Evolutionary conservation across 2,113 vertebrate species (phyloP), one percentile per base, ranked within the genome.

Genomic region (Chaetorhynchus papuensis): DNA sequence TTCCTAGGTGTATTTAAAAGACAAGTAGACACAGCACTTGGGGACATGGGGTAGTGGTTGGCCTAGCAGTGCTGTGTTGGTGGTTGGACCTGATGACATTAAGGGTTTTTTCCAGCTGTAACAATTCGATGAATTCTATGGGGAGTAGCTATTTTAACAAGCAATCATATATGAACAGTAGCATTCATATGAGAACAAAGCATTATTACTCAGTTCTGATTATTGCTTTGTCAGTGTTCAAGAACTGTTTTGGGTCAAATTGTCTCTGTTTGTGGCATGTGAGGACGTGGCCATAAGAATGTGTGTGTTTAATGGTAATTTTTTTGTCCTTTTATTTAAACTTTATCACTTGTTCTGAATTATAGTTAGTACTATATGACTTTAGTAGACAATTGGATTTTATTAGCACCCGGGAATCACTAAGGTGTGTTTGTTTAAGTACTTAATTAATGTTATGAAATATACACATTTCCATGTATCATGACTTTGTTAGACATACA

Each of bases 1-100:
- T 42, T 57, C 15, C 18, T 22, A 44, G 4, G 10, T 3, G 5
- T 65, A 45, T 74, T 74, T 66, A 30, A 50, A 65, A n/a, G 23
- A 44, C n/a, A 33, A 52, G 52, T n/a, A 45, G 45, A 47, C 7
- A 21, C 11, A 31, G 11, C 1, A 0, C 6, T 3, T 31, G 13
- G 33, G 14, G 4, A 13, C 8, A 7, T 23, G 63, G 17, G 30
- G 31, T 60, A n/a, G 16, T 53, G 39, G 18, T 39, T 49, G 31
- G 19, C 12, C 22, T 37, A 27, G 26, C 11, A 13, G 17, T 37
- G 31, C 27, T 74, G 4, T 27, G 9, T 33, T 44, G 19, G 13
- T 65, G 22, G 20, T 47, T 61, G 24, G 21, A 61, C 47, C 53
- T 69, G 26, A 17, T 83, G 18, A 39, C 15, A 23, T n/a, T 50